Base-by-base conservation (phyloP, 2,888 invertebrate genomes). In the Amphimallon solstitiale region DNA sequence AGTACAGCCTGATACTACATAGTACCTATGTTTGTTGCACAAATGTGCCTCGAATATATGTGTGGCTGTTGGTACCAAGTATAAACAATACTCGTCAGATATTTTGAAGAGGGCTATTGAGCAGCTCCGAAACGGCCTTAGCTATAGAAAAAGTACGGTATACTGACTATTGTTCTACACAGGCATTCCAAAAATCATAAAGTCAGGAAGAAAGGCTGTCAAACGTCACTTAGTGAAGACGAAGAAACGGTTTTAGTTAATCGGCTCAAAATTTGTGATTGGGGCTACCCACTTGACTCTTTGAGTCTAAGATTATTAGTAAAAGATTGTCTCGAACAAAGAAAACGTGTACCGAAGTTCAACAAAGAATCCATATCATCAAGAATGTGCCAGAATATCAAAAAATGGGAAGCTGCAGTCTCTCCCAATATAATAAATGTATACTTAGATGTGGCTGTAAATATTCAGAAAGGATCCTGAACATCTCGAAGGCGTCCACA, bases 201-300 rank as follows among this genome's bases (percentile, higher is more conserved):
- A 40, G 12, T 40, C 40, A 40, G 12, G 40, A 40, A 40, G 40
- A 40, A 40, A n/a, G 40, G 40, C 40, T 10, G 40, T 40, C 40
- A 40, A 40, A 40, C 40, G 12, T 40, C 40, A 40, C 12, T 4
- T 40, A 40, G n/a, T 40, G 40, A 40, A 40, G 40, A 40, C 40
- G 40, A 40, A 40, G 5, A 37, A 37, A 12, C 5, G 5, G 37
- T 37, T 37, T 37, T 37, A 40, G 40, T 40, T 40, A 3, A 40
- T 40, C 40, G 40, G 40, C n/a, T 40, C 40, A n/a, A 40, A 40
- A 40, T 40, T 40, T 40, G 40, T 40, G 40, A 40, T n/a, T 40
- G 40, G 40, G 1, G 40, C 40, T 40, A 40, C 12, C 40, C 40
- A 40, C n/a, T 40, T 40, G 40, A 40, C 12, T 40, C 9, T 40